Conservation (phyloP, 2,797 vertebrate species). For the Fistularia commersonii region DNA sequence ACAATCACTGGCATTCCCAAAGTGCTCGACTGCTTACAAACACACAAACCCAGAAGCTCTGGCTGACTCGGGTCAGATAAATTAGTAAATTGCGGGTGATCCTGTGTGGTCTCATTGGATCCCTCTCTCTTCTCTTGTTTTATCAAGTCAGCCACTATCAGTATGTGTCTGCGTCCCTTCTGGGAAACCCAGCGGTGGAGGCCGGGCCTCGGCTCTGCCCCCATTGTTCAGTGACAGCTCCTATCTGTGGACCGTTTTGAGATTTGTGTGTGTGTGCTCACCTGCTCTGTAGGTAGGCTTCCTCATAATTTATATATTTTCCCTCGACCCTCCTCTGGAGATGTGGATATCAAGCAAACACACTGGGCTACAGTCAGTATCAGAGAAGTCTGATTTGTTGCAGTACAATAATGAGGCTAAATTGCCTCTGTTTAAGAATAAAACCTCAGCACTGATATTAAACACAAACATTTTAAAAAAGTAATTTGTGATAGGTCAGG, state of each 20-base stretch:
- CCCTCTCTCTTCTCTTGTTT: slow-evolving; percentile 10
- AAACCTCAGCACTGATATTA: slow-evolving; percentile 15
- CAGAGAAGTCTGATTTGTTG: slow-evolving; percentile 2
- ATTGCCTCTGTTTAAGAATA: slow-evolving; percentile 22
- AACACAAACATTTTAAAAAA: slow-evolving; percentile 19
- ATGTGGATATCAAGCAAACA: slow-evolving; percentile 31
- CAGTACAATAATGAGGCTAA: slow-evolving; percentile 14
- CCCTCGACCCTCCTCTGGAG: slow-evolving; percentile 9
- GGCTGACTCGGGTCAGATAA: slow-evolving; percentile 35
- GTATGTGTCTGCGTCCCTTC: slow-evolving; percentile 34
- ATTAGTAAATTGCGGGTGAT: slow-evolving; percentile 35
- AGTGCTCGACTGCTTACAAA: slow-evolving; percentile 1
- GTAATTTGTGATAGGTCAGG: slow-evolving; percentile 7
- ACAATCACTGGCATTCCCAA: slow-evolving; percentile 16
- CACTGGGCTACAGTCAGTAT: slow-evolving; percentile 7
- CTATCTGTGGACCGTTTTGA: slow-evolving; percentile 49
- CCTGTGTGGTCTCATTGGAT: slow-evolving; percentile 48
- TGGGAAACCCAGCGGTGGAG: not conserved
- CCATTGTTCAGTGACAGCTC: slow-evolving; percentile 56
- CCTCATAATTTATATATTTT: slow-evolving; percentile 17
- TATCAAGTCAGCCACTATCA: slow-evolving; percentile 56
- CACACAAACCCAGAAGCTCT: slow-evolving; percentile 23
- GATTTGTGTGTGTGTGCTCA: slow-evolving; percentile 27
- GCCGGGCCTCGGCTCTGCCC: slow-evolving; percentile 11
- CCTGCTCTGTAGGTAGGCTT: slow-evolving; percentile 42